These are phyloP conservation scores for western clawed frog (Xenopus tropicalis) DNA, from an alignment of 2,113 vertebrate genomes.

Conservation along the genomic window UCB_Xtro_10.0 CM004446.2:108360501-108361000, in stretches of 20 bases:
- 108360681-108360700: too few relatives aligned
- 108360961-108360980: constrained; percentile 35
- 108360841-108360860: constrained; percentile 39
- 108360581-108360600: too few relatives aligned
- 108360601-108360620: too few relatives aligned
- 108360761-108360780: constrained; percentile 13
- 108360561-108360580: too few relatives aligned
- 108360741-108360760: background rate
- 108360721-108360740: background rate
- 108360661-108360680: too few relatives aligned
- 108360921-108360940: constrained; percentile 43
- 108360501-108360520: too few relatives aligned
- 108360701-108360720: too few relatives aligned
- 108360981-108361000: constrained; percentile 36
- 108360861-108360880: constrained; percentile 44
- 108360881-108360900: constrained; percentile 45
- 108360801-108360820: constrained; percentile 30
- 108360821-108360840: constrained; percentile 31
- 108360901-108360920: constrained; percentile 24
- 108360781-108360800: constrained; percentile 29
- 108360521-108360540: too few relatives aligned
- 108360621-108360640: too few relatives aligned
- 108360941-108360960: constrained; percentile 39
- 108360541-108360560: too few relatives aligned
- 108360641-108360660: too few relatives aligned